Evolutionary conservation across 2,113 vertebrate species (phyloP), one percentile per base, ranked within the genome.

Genomic region (Catharus bicknelli): DNA sequence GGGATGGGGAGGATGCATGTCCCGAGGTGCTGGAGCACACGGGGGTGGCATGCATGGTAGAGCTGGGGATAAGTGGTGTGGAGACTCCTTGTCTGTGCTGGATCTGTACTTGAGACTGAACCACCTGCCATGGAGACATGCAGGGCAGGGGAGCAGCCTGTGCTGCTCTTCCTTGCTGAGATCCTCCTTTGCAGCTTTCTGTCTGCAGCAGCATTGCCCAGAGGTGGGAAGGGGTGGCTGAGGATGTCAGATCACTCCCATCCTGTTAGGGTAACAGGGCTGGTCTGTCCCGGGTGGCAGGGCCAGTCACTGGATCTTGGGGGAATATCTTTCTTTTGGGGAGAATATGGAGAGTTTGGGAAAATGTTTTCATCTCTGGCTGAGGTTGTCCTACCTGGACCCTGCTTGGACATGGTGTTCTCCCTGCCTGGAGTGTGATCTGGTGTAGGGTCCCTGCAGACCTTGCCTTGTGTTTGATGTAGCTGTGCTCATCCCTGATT

Each of bases 1-100:
- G 90, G 67, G 2, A 32, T 1, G 34, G 90, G 93, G 82, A 38
- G 27, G 25, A 69, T 1, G 12, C 36, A 7, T 81, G 89, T 95
- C 84, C 74, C 3, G 0, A 72, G 66, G 63, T 81, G 34, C 81
- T 1, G 8, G 58, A 87, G 32, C 30, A 16, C 1, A 0, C 0
- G 1, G 40, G 64, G 70, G 54, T 91, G 67, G 91, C 27, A 21
- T 79, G 91, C 74, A 63, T 47, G 61, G 23, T 79, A 51, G 58
- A 75, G 9, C 20, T 1, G 3, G 63, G 91, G 42, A 64, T 27
- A 43, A 73, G 53, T 63, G 53, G 45, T 73, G 43, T 0, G 1
- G 47, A 9, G 5, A 85, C 20, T 82, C 29, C 57, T 75, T 2
- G 2, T 82, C 58, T 0, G 0, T 92, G 54, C 22, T 0, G 7